Evolutionary conservation across 2,888 invertebrate genomes (phyloP), one percentile per base, ranked within the genome.

Genomic region (Parnassius smintheus): DNA sequence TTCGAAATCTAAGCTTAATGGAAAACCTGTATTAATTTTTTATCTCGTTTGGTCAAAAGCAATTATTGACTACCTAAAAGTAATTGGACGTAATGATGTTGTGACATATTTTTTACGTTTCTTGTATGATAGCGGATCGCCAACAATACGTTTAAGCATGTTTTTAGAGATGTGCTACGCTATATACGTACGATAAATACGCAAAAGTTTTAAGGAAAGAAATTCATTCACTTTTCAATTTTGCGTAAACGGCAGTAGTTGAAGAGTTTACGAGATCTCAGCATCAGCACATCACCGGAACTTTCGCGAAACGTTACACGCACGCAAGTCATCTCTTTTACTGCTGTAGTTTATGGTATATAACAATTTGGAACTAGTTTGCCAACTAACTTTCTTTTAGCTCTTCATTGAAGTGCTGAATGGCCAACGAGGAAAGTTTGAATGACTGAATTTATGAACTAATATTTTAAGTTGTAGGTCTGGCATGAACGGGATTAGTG

Each of bases 331-430:
- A 82, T 86, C 83, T 86, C 86, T 86, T 88, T 88, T 85, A 83
- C 80, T 78, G 78, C 78, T 83, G 86, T 87, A 88, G 88, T 88
- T 87, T 85, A 85, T 72, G 84, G 86, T 85, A 86, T 86, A 87
- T 86, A 87, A 81, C 83, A 85, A 87, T 87, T 89, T 85, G 78
- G 78, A 82, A 81, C 82, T 82, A 82, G 82, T 83, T 81, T 81
- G 82, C 76, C 73, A 75, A 78, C 77, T 76, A 81, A 81, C 73
- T 86, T 82, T 73, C 72, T 35, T 65, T 65, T 54, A 60, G 58
- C 67, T 66, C 69, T 68, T 71, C 69, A 73, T 73, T 75, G 68
- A 68, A 68, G 69, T 66, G 70, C 68, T 70, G 71, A 72, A 72
- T 69, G 53, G 59, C 50, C 55, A 46, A 55, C 55, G 18, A 63